Conservation (phyloP, 1,140 invertebrate species). For the Amphibalanus amphitrite region DNA sequence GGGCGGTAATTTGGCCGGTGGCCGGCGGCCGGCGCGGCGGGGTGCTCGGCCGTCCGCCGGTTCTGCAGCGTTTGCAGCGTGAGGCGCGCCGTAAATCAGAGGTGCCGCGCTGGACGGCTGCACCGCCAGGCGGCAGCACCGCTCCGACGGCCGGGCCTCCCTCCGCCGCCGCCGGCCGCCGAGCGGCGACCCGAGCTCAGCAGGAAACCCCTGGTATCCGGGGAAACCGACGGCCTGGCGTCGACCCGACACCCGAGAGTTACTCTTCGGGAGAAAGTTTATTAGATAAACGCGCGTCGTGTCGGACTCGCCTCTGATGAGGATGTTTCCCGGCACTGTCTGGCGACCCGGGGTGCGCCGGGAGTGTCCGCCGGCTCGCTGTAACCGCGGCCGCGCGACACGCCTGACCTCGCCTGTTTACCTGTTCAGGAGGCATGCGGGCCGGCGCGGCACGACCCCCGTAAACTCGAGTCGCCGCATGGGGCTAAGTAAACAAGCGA, state of each 20-base stretch:
- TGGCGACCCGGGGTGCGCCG: too few species aligned
- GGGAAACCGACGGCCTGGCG: not conserved
- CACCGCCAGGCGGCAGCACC: not conserved
- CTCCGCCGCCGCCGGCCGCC: too few species aligned
- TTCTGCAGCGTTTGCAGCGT: too few species aligned
- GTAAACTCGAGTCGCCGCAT: not conserved
- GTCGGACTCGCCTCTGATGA: not conserved
- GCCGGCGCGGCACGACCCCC: too few species aligned
- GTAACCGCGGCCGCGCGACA: not conserved
- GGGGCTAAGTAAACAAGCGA: not conserved
- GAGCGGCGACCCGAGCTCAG: too few species aligned
- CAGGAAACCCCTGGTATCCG: not conserved
- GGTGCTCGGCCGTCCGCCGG: not conserved
- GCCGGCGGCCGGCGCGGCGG: too few species aligned
- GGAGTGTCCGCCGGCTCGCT: too few species aligned
- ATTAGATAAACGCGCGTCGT: not conserved
- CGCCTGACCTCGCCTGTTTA: not conserved
- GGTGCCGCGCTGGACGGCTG: not conserved
- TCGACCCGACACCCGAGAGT: not conserved
- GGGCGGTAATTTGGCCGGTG: not conserved
- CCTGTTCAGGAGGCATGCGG: not conserved
- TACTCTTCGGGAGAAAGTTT: not conserved
- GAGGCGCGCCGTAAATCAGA: not conserved
- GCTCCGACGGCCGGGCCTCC: too few species aligned
- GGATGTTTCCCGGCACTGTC: not conserved